These are phyloP conservation scores for Linepithema humile DNA, from an alignment of 1,140 invertebrate genomes.

Conservation along the genomic window DNA sequence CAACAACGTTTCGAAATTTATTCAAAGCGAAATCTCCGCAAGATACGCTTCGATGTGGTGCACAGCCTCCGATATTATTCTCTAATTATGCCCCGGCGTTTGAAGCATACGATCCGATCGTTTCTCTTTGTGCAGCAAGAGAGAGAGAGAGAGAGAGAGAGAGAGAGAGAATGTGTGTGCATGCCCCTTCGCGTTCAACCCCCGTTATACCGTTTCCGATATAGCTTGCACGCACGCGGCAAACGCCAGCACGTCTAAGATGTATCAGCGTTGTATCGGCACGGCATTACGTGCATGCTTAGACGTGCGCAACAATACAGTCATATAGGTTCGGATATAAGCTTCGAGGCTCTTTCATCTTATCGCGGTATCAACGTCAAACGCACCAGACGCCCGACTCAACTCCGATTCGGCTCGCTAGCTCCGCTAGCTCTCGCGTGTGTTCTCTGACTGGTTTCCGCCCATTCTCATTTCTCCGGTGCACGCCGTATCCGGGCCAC, in stretches of 20 bases:
- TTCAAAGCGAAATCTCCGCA: background rate
- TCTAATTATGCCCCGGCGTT: conserved; percentile 42
- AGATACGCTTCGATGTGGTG: background rate
- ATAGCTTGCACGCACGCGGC: conserved; percentile 17
- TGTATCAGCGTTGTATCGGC: conserved; percentile 76
- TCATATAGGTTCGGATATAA: conserved; percentile 82
- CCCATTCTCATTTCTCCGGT: conserved; percentile 77
- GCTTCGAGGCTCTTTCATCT: conserved; percentile 84
- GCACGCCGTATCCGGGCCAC: conserved; percentile 69
- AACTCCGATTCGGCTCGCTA: conserved; percentile 42
- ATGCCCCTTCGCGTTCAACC: conserved; percentile 10
- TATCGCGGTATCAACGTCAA: conserved; percentile 85
- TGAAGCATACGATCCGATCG: conserved; percentile 45
- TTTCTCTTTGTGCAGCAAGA: conserved; percentile 50
- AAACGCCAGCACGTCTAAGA: conserved; percentile 63
- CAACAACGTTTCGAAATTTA: background rate
- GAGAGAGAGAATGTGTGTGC: no score
- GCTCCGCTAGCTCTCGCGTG: conserved; percentile 39
- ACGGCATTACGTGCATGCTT: conserved; percentile 81
- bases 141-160: no score
- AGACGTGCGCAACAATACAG: conserved; percentile 82
- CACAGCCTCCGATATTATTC: conserved; percentile 38
- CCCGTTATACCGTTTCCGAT: conserved; percentile 16
- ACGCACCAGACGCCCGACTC: conserved; percentile 80
- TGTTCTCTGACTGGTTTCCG: conserved; percentile 76